These are phyloP conservation scores for Sebastes minor DNA, from an alignment of 2,797 vertebrate species.

Conservation along the genomic window DNA sequence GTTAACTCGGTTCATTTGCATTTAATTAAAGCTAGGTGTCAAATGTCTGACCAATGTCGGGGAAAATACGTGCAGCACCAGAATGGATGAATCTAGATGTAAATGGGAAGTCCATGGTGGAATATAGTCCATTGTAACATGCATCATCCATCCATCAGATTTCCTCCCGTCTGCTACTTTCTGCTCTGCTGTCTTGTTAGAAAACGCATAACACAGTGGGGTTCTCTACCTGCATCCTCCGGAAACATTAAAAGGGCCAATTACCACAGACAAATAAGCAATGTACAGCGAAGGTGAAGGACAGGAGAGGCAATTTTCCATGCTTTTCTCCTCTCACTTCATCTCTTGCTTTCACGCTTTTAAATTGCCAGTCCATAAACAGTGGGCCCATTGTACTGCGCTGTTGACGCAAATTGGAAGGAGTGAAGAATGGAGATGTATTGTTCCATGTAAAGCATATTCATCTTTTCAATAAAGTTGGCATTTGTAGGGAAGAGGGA, in stretches of 20 bases:
- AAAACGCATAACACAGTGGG: neutral
- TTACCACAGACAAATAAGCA: slow-evolving; percentile 70
- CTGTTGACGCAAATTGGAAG: slow-evolving; percentile 69
- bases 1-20: neutral
- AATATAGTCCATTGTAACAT: neutral
- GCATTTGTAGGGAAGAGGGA: slow-evolving; percentile 31
- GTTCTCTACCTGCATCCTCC: slow-evolving; percentile 54
- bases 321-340: slow-evolving; percentile 51
- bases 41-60: neutral
- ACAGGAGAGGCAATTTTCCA: slow-evolving; percentile 60
- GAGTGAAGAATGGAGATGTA: slow-evolving; percentile 62
- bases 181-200: slow-evolving; percentile 29
- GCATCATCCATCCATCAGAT: slow-evolving; percentile 29
- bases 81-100: neutral
- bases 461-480: slow-evolving; percentile 70
- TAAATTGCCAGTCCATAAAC: slow-evolving; percentile 64
- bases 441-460: slow-evolving; percentile 63
- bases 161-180: slow-evolving; percentile 15
- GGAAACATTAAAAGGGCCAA: slow-evolving; percentile 61
- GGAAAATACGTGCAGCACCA: neutral
- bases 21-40: neutral
- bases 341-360: slow-evolving; percentile 47
- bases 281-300: slow-evolving; percentile 60
- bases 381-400: slow-evolving; percentile 55
- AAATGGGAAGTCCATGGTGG: neutral